Conservation (phyloP, 1,140 invertebrate species). For the Drosophila sp. region DNA sequence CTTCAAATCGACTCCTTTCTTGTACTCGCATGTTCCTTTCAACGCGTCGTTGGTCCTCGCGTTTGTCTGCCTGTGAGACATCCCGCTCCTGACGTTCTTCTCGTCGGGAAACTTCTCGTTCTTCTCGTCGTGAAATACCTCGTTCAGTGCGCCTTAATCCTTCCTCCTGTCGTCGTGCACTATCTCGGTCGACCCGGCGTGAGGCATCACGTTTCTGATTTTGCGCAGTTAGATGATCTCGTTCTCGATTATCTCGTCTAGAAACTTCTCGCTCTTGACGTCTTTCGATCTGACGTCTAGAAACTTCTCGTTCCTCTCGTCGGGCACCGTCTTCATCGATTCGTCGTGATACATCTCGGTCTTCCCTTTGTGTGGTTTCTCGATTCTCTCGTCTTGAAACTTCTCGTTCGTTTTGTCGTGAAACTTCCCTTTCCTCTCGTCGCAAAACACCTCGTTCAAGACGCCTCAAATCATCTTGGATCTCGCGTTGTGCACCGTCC, state of each 20-base stretch:
- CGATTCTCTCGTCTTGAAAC: neutral
- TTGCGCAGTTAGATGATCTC: neutral
- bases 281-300: neutral
- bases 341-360: neutral
- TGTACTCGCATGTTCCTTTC: too few relatives aligned
- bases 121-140: neutral
- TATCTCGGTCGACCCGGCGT: neutral
- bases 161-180: neutral
- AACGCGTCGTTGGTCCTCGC: neutral
- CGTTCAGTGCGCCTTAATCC: neutral
- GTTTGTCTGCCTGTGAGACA: neutral
- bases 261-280: neutral
- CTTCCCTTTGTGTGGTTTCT: neutral
- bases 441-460: neutral
- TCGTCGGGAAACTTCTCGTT: neutral
- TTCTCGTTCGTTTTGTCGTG: neutral
- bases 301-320: neutral
- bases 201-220: neutral
- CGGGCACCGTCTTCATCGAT: neutral
- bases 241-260: neutral
- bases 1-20: too few relatives aligned
- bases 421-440: neutral
- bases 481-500: neutral
- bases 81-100: constrained; percentile 8
- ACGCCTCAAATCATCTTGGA: neutral